Conservation (phyloP, 2,888 invertebrate genomes). For the Steinernema carpocapsae region DNA sequence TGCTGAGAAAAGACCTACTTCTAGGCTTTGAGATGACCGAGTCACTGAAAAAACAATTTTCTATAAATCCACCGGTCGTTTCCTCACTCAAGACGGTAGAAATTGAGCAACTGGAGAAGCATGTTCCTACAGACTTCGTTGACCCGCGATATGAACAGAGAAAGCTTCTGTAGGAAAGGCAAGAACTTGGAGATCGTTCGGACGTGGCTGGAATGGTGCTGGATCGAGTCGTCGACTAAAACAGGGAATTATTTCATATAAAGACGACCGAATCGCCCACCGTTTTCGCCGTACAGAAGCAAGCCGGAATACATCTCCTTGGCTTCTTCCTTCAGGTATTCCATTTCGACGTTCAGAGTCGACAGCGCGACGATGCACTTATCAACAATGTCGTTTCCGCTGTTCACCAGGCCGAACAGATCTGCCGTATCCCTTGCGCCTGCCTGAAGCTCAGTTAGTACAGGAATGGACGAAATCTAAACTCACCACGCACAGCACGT, state of each 20-base stretch:
- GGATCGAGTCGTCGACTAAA: constrained; percentile 20
- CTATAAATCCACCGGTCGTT: not conserved
- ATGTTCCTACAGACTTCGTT: constrained; percentile 79
- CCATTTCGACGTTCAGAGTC: constrained; percentile 81
- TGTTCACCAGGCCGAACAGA: constrained; percentile 28
- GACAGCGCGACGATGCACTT: constrained; percentile 80
- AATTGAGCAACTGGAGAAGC: constrained; percentile 79
- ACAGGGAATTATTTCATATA: not conserved
- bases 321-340: constrained; percentile 77
- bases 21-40: constrained; percentile 38
- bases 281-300: constrained; percentile 77
- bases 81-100: constrained; percentile 69
- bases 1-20: constrained; percentile 44
- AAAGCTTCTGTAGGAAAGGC: constrained; percentile 72
- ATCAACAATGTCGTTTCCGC: constrained; percentile 77
- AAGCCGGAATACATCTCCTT: constrained; percentile 75
- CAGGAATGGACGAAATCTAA: not conserved
- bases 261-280: constrained; percentile 55
- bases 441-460: not conserved
- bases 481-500: constrained; percentile 24
- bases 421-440: constrained; percentile 17
- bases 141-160: constrained; percentile 77
- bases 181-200: constrained; percentile 61
- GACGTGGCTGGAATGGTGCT: constrained; percentile 39
- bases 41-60: constrained; percentile 37